Conservation (phyloP, 2,888 invertebrate genomes). For the Siphonodentalium dalli region DNA sequence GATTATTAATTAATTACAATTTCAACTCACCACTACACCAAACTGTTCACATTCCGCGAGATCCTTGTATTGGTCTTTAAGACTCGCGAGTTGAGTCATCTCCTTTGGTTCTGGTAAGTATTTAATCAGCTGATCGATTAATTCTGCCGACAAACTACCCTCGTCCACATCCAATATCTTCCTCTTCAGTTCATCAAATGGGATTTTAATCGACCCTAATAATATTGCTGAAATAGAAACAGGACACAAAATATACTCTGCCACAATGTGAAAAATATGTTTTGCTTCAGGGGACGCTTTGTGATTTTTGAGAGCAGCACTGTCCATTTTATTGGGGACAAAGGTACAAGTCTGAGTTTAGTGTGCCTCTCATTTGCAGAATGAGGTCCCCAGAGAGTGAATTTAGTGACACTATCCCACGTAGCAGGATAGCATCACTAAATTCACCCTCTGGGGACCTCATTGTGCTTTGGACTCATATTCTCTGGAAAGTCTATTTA, state of each 20-base stretch:
- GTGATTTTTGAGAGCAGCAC: no score
- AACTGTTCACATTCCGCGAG: slow-evolving; percentile 89
- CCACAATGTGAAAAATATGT: no score
- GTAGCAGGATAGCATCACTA: no score
- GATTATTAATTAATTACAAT: background rate
- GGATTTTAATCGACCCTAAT: slow-evolving; percentile 68
- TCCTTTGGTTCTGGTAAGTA: slow-evolving; percentile 89
- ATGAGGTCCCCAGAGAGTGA: no score
- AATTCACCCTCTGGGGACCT: no score
- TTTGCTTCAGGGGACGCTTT: no score
- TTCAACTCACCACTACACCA: slow-evolving; percentile 76
- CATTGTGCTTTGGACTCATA: no score
- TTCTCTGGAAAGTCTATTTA: no score
- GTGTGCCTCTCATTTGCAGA: no score
- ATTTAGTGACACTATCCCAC: no score
- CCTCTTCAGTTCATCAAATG: slow-evolving; percentile 70
- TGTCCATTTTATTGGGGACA: no score
- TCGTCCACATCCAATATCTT: slow-evolving; percentile 89
- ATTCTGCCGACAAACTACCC: slow-evolving; percentile 81
- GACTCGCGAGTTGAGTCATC: slow-evolving; percentile 81
- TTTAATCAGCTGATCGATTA: slow-evolving; percentile 87
- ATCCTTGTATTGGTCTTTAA: slow-evolving; percentile 80
- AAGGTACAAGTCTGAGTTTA: no score
- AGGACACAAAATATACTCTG: background rate
- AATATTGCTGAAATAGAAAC: slow-evolving; percentile 64